Evolutionary conservation across 37 sponge, comb jelly and placozoan genomes (phyloP).

Genomic region (Lycopodina hypogea): DNA sequence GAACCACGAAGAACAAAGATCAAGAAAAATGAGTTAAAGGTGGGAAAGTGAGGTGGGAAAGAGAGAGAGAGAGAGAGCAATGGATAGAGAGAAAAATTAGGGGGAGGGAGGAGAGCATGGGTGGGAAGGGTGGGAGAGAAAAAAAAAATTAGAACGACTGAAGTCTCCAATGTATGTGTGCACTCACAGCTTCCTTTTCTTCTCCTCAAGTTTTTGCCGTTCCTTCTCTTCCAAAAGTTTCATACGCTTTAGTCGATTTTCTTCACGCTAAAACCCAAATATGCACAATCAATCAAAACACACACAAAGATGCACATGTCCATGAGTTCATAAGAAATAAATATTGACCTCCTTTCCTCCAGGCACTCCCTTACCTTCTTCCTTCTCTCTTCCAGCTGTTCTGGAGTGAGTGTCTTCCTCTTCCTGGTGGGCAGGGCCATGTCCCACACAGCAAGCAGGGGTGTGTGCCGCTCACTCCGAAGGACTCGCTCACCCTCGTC

Average conservation of each 20-base stretch:
- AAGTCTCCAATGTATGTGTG: background rate
- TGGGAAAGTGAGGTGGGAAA: background rate
- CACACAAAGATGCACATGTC: background rate
- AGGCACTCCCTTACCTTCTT: slow-evolving; percentile 40
- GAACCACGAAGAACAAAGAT: no score
- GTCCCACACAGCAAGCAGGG: background rate
- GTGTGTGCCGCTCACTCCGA: slow-evolving; percentile 45
- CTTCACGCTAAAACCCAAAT: slow-evolving; percentile 45
- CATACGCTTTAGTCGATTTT: slow-evolving; percentile 48
- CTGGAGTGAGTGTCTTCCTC: slow-evolving; percentile 60
- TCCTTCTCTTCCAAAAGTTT: slow-evolving; percentile 71
- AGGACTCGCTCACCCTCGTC: slow-evolving; percentile 40
- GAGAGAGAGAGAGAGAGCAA: background rate
- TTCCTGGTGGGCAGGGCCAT: slow-evolving; percentile 35
- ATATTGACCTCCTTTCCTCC: no score
- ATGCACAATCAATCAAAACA: slow-evolving; percentile 1
- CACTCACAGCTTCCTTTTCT: slow-evolving; percentile 37
- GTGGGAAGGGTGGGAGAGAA: background rate
- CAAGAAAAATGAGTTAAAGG: no score
- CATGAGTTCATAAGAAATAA: no score
- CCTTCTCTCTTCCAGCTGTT: slow-evolving; percentile 71
- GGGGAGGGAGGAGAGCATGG: no score
- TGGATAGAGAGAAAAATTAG: no score
- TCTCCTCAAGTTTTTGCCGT: slow-evolving; percentile 51
- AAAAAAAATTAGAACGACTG: background rate